Base-by-base conservation (phyloP, 2,113 vertebrate genomes). In the Poecilia latipinna region DNA sequence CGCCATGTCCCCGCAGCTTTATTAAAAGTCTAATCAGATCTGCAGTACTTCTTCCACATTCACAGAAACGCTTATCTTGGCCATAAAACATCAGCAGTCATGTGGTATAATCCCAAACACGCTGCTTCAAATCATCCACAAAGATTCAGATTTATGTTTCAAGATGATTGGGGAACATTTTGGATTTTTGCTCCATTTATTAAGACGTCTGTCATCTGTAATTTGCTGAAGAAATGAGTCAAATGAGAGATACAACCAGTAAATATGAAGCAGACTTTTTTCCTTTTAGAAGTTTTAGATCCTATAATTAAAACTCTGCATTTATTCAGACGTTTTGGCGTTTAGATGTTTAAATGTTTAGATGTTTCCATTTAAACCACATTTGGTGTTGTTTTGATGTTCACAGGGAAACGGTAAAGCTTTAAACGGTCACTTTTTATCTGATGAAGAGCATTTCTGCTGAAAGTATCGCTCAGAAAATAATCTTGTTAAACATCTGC, bases 11-110 rank as follows among this genome's bases (percentile, higher is more conserved):
- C 15, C 8, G 6, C 29, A 4, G 33, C 11, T 61, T 61, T 22
- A 61, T 39, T 71, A 71, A 71, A 61, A 61, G 10, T 28, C 54
- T 29, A 61, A 42, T 42, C 69, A 61, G 33, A 71, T 70, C 32
- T 28, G 12, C 51, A 37, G 24, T 10, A 57, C 32, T 31, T 24
- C 67, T 2, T 42, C 35, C 22, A 57, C 6, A 35, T 26, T 39
- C 12, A n/a, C 65, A 12, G 65, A 67, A 24, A 48, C 29, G 26
- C 26, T 68, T 17, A 44, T 17, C 12, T 44, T 26, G 6, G 12
- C 13, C 65, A 48, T 42, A 67, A 28, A 67, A n/a, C 44, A 64
- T 29, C 15, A 22, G 51, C 22, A 57, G 22, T 57, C 51, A 57
- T n/a, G 24, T 8, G 51, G 22, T 8, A n/a, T 57, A 57, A 10